phyloP scores from a whole-genome alignment of 1,140 invertebrate genomes.

The fruit fly (Drosophila melanogaster) region DNA sequence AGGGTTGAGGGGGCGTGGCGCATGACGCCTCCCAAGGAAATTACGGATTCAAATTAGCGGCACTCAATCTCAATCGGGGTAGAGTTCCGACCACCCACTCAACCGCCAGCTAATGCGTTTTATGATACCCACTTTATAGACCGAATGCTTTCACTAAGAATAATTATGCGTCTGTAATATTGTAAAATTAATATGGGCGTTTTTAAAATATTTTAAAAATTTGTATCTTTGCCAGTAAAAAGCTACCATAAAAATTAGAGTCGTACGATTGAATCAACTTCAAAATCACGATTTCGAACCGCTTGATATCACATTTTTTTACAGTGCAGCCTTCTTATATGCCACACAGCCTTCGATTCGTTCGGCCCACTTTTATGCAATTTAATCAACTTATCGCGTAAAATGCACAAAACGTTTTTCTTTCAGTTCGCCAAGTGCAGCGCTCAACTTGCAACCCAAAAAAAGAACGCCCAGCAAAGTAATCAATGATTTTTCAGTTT shows the following conservation, averaged over 20 bases:
- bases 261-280: too few relatives aligned
- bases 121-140: conserved; percentile 49
- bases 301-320: neutral
- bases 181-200: too few relatives aligned
- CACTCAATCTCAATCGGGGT: conserved; percentile 79
- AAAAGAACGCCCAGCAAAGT: conserved; percentile 35
- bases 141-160: conserved; percentile 7
- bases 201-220: too few relatives aligned
- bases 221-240: too few relatives aligned
- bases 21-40: conserved; percentile 53
- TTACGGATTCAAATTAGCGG: conserved; percentile 82
- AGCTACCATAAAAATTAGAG: too few relatives aligned
- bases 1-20: neutral
- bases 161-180: neutral
- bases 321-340: conserved; percentile 2
- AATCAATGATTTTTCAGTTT: conserved; percentile 73
- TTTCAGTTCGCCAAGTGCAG: conserved; percentile 43
- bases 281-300: neutral
- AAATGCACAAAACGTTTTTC: conserved; percentile 62
- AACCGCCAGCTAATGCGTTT: conserved; percentile 64
- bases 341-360: conserved; percentile 9
- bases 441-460: neutral
- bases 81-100: conserved; percentile 56
- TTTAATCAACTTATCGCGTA: conserved; percentile 78
- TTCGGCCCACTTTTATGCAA: conserved; percentile 69